Conservation (phyloP, 2,888 invertebrate species). For the Hirtodrosophila histrioides region DNA sequence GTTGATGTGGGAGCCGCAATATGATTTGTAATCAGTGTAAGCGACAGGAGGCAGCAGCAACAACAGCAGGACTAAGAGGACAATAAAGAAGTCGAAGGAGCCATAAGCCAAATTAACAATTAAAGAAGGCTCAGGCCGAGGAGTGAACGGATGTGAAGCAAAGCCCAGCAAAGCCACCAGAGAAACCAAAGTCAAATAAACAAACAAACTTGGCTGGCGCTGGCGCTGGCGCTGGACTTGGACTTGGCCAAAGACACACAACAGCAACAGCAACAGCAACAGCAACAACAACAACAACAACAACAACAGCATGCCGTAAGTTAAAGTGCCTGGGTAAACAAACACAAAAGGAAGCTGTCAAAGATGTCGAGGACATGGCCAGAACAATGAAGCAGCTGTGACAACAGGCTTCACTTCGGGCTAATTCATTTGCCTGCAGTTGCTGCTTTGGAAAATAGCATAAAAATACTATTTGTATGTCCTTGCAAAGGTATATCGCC, state of each 20-base stretch:
- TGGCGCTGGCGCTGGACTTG: too few relatives aligned
- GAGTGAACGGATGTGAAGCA: neutral
- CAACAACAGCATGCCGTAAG: constrained; percentile 16
- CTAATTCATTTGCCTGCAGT: constrained; percentile 32
- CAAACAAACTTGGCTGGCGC: constrained; percentile 37
- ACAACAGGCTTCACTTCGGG: constrained; percentile 36
- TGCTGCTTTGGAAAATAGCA: neutral
- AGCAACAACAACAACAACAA: constrained; percentile 9
- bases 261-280: constrained; percentile 8
- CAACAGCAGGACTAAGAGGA: constrained; percentile 3
- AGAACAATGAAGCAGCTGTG: constrained; percentile 43
- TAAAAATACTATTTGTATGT: too few relatives aligned
- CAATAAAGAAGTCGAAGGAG: constrained; percentile 41
- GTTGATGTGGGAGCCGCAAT: constrained; percentile 24
- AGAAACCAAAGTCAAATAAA: constrained; percentile 47
- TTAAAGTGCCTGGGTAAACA: constrained; percentile 35
- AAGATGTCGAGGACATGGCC: constrained; percentile 38
- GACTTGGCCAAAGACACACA: constrained; percentile 33
- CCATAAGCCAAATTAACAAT: constrained; percentile 74
- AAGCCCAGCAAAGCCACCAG: constrained; percentile 10
- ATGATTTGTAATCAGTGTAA: constrained; percentile 56
- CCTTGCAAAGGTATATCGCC: too few relatives aligned
- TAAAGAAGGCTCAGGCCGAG: constrained; percentile 54
- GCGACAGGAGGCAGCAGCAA: constrained; percentile 14
- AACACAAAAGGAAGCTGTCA: constrained; percentile 45